These are phyloP conservation scores for Condylura cristata DNA, from an alignment of 2,113 vertebrate genomes.

Conservation along the genomic window DNA sequence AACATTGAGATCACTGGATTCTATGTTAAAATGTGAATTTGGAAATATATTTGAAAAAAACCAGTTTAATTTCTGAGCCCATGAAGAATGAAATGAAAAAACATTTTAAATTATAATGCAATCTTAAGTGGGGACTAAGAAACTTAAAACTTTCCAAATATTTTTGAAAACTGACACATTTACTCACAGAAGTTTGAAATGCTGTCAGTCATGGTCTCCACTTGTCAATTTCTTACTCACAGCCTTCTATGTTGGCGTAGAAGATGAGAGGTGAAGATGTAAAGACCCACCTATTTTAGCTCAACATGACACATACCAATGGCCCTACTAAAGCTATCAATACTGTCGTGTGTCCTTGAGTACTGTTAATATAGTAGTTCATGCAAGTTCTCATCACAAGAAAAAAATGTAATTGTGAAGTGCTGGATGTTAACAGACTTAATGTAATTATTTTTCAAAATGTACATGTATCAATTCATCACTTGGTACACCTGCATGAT, in stretches of 20 bases:
- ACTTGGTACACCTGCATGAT: background rate
- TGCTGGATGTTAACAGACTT: background rate
- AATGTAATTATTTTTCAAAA: background rate
- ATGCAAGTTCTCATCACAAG: background rate
- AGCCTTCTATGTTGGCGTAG: background rate
- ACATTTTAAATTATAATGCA: background rate
- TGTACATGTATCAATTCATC: background rate
- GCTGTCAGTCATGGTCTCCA: background rate
- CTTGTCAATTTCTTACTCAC: background rate
- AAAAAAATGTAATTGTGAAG: background rate
- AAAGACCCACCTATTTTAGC: background rate
- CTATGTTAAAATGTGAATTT: background rate
- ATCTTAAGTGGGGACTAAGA: background rate
- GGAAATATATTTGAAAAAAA: background rate
- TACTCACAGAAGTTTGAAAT: background rate
- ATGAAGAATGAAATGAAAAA: background rate
- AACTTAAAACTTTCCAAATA: background rate
- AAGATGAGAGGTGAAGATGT: fast-evolving
- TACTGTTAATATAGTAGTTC: background rate
- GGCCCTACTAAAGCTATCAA: background rate
- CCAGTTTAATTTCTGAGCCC: background rate
- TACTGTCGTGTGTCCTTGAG: background rate
- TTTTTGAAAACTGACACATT: conserved; percentile 5
- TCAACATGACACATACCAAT: background rate
- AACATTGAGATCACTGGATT: background rate